Base-by-base conservation (phyloP, 2,888 invertebrate species). In the Cerastis leucographa region DNA sequence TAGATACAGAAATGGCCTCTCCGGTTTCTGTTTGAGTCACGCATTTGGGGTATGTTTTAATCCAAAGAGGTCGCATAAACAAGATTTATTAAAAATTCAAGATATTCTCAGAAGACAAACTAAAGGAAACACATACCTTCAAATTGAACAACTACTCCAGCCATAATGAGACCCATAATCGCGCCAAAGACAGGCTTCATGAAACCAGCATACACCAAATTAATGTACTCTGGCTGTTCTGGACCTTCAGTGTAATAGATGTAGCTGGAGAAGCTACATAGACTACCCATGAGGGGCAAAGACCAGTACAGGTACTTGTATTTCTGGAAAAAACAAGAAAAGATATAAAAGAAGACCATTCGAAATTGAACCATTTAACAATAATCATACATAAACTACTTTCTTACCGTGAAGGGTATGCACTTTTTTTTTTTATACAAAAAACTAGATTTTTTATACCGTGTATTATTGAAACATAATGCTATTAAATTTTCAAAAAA, bases 101-200 rank as follows among this genome's bases (percentile, higher is more conserved):
- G n/a, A n/a, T n/a, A n/a, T n/a, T n/a, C 6, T 25, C 2, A 42
- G 5, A 71, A 17, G 9, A 7, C 4, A 7, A 25, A 42, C 19
- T n/a, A 9, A 54, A 54, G 29, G 5, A 29, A 70, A 44, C 5
- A 51, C 1, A 1, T 86, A 94, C 94, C 88, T 80, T 94, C 94
- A 61, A 90, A 77, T 77, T 89, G 89, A 35, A 91, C 88, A 17
- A 90, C 80, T 40, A 89, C 66, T 19, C 91, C 91, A 2, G 89
- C 46, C 0, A 92, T 70, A 0, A 89, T 1, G 6, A 88, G 4
- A 0, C 81, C 77, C 0, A 90, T 9, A 0, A 85, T 1, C 0
- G 87, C 8, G 0, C 88, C 89, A 69, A 91, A 93, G 22, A 87
- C 19, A n/a, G 77, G 81, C 40, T 80, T 77, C 29, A 40, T 6